Percentiles rank a stretch among this genome's conserved stretches.
Evolutionary conservation across 1,140 invertebrate genomes (phyloP).

Genomic region (Macrobrachium nipponense): DNA sequence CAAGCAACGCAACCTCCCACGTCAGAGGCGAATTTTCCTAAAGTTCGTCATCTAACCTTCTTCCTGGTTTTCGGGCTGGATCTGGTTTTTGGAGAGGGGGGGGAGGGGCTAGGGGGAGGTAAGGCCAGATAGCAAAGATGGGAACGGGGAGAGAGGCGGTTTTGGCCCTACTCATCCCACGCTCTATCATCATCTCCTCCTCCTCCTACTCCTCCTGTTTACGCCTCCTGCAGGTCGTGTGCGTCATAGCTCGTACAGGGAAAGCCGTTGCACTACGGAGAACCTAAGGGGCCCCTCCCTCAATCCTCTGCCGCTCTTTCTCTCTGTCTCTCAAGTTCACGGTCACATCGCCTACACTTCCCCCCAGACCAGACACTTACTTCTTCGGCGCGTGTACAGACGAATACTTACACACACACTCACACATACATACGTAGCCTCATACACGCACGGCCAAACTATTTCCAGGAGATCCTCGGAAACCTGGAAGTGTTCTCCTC

Average conservation of each 20-base stretch:
- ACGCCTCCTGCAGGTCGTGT: slow-evolving; percentile 21
- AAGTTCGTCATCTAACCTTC: not conserved
- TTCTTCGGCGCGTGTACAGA: not conserved
- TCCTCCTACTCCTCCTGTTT: not conserved
- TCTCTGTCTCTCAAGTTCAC: slow-evolving; percentile 45
- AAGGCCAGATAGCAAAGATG: too few relatives aligned
- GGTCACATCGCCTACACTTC: slow-evolving; percentile 37
- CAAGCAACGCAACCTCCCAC: too few relatives aligned
- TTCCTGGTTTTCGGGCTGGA: not conserved
- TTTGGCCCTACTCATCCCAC: not conserved
- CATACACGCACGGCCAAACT: not conserved
- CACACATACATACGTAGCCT: not conserved
- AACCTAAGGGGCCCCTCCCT: slow-evolving; percentile 1
- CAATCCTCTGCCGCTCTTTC: too few relatives aligned
- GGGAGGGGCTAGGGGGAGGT: too few relatives aligned
- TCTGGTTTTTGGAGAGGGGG: not conserved
- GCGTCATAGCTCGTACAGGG: slow-evolving; percentile 40
- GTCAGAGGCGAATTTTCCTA: too few relatives aligned
- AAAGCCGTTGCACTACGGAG: slow-evolving; percentile 24
- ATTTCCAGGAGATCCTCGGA: slow-evolving; percentile 42
- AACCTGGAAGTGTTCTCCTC: too few relatives aligned
- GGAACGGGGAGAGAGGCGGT: too few relatives aligned
- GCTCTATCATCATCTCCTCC: slow-evolving; percentile 6
- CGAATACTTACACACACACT: too few relatives aligned
- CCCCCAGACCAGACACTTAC: not conserved